Evolutionary conservation across 2,113 vertebrate species (phyloP), one percentile per base, ranked within the genome.

Genomic region (Tenebrosternarchus preto): DNA sequence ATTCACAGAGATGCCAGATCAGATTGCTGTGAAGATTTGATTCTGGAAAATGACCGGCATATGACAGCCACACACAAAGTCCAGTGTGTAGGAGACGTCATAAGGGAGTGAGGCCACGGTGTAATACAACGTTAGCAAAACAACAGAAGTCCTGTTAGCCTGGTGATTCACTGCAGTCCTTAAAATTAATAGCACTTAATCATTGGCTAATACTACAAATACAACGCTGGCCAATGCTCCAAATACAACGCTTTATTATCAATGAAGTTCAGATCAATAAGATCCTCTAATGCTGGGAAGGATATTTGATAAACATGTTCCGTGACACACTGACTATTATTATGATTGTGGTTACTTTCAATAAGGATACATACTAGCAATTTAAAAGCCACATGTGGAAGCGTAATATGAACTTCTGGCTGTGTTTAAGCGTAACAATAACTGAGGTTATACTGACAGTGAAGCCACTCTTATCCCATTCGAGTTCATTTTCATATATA

Each of bases 11-110:
- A 64, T 17, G 25, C 16, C 70, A 74, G 16, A 74, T 63, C 15
- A 75, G 63, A 2, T 50, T 61, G 29, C 12, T 68, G 55, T 69
- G 29, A 33, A 68, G 33, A 78, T 60, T 77, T 12, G 27, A 19
- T 63, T 43, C 39, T 55, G 36, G 22, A 70, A 79, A 70, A 75
- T 50, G 56, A 36, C 27, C 33, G 63, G 27, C 27, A 61, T 53
- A 67, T 73, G 33, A 61, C 12, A 46, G 60, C 31, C 56, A 50
- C 25, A 79, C 1, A 79, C 25, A 63, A 72, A 60, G 36, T 71
- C 11, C 59, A 50, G 55, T 79, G 67, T 69, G 31, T 57, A 59
- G 63, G 3, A n/a, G 24, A 24, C n/a, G n/a, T 69, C 31, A 69
- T 7, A 19, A 77, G 20, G 31, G n/a, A 59, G 64, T 8, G 11